Conservation (phyloP, 2,797 vertebrate species). For the Botia kubotai region DNA sequence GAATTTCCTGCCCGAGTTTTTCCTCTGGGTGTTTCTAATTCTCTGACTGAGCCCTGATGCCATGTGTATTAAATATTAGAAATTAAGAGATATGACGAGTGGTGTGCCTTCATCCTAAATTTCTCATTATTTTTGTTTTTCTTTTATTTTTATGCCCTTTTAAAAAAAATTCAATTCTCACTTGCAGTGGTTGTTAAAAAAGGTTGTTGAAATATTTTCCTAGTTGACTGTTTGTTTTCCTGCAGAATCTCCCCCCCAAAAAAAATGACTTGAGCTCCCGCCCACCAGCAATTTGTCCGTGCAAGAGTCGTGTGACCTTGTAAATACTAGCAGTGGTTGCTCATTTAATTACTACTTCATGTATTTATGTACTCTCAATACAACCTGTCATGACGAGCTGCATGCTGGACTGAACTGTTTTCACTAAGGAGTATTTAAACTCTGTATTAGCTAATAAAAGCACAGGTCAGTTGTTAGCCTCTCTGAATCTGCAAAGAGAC, state of each 20-base stretch:
- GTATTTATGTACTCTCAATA: slow-evolving; percentile 37
- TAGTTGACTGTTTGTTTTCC: slow-evolving; percentile 41
- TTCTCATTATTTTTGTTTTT: slow-evolving; percentile 1
- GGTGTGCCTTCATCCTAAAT: slow-evolving; percentile 31
- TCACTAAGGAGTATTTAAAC: slow-evolving; percentile 22
- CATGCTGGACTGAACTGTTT: slow-evolving; percentile 26
- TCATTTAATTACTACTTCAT: slow-evolving; percentile 36
- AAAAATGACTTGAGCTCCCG: slow-evolving; percentile 25
- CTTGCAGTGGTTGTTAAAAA: slow-evolving; percentile 27
- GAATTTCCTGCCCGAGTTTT: slow-evolving; percentile 89
- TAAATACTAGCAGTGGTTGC: slow-evolving; percentile 45
- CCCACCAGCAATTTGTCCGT: slow-evolving; percentile 40
- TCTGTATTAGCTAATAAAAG: neutral
- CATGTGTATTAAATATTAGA: slow-evolving; percentile 56
- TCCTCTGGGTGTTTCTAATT: slow-evolving; percentile 71
- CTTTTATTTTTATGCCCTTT: slow-evolving; percentile 7
- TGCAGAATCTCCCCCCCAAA: slow-evolving; percentile 15
- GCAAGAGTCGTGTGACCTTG: slow-evolving; percentile 45
- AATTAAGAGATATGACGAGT: slow-evolving; percentile 26
- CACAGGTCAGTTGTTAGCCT: no score
- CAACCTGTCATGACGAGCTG: slow-evolving; percentile 34
- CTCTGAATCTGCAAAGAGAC: no score
- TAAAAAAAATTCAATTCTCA: slow-evolving; percentile 3
- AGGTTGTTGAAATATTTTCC: slow-evolving; percentile 41
- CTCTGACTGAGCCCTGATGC: slow-evolving; percentile 55